Base-by-base conservation (phyloP, 2,113 vertebrate species). In the Furnarius figulus region DNA sequence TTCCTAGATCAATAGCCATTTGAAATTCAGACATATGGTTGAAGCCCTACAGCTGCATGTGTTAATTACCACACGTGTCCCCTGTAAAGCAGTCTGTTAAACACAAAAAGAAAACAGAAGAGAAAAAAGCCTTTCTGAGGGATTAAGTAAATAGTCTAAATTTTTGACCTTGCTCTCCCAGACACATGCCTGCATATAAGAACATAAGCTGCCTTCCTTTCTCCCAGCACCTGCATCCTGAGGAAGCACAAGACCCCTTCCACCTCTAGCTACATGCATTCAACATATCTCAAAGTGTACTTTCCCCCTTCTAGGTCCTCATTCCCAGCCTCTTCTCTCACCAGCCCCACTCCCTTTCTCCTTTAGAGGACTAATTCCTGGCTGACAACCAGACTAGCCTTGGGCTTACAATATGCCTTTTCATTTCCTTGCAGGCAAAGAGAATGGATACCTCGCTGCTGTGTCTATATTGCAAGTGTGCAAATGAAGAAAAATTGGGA, bases 1-100 rank as follows among this genome's bases (percentile, higher is more conserved):
- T 94, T 95, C 87, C 84, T 95, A 98, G 97, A 98, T 98, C 97
- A 98, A 97, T 97, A 95, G 97, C 97, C 94, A 98, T 98, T 98
- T 98, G 98, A 98, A 97, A 98, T 97, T 95, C 96, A 98, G 93
- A 97, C 98, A 98, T 97, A 98, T 97, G 98, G 98, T 87, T 90
- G 66, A 85, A 97, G 97, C 96, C 97, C 98, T 96, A 97, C 96
- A 97, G 92, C 96, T 89, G 97, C 96, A 97, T 74, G 97, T 98
- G 98, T 98, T 98, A 98, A 98, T 98, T 97, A 98, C 97, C 97
- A 97, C 98, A 98, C 93, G 91, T 98, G 97, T 97, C 95, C 94
- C 98, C 96, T 94, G 87, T 98, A 98, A 98, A 98, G 98, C 97
- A 95, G 96, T 97, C 96, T 88, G 83, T 97, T 97, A 97, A 97